phyloP scores from a whole-genome alignment of 2,888 invertebrate species.

The Lycophotia porphyrea region DNA sequence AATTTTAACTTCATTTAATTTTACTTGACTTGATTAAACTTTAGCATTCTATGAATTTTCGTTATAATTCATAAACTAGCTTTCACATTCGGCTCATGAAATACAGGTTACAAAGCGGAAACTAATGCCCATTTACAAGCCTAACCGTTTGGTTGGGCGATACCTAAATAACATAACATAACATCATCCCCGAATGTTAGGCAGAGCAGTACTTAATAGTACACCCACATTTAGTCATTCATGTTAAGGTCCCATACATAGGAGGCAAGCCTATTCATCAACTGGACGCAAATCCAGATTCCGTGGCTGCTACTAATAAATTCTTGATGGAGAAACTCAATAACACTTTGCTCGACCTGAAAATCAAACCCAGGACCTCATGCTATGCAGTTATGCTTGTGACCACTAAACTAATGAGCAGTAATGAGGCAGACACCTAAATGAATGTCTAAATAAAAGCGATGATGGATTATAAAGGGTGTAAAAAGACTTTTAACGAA shows the following conservation, averaged over 20 bases:
- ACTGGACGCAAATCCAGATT: not conserved
- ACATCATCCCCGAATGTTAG: not conserved
- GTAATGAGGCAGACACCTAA: not conserved
- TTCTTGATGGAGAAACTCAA: not conserved
- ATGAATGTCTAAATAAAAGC: not conserved
- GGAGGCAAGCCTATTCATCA: not conserved
- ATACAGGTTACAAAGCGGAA: not conserved
- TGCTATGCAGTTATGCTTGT: not conserved
- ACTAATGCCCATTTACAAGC: not conserved
- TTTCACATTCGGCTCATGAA: conserved; percentile 26
- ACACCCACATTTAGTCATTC: not conserved
- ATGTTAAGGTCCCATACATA: not conserved
- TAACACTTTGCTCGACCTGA: not conserved
- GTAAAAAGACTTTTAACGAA: too few species aligned
- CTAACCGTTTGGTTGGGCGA: not conserved
- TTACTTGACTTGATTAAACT: conserved; percentile 50
- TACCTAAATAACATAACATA: not conserved
- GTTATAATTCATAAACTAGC: conserved; percentile 7
- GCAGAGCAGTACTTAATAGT: not conserved
- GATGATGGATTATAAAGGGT: too few species aligned
- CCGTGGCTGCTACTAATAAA: not conserved
- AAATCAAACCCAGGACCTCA: not conserved
- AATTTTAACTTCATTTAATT: conserved; percentile 62
- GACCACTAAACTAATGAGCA: not conserved
- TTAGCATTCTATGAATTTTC: conserved; percentile 30